Evolutionary conservation across 1,140 invertebrate species (phyloP), one percentile per base, ranked within the genome.

Genomic region (Galendromus occidentalis): DNA sequence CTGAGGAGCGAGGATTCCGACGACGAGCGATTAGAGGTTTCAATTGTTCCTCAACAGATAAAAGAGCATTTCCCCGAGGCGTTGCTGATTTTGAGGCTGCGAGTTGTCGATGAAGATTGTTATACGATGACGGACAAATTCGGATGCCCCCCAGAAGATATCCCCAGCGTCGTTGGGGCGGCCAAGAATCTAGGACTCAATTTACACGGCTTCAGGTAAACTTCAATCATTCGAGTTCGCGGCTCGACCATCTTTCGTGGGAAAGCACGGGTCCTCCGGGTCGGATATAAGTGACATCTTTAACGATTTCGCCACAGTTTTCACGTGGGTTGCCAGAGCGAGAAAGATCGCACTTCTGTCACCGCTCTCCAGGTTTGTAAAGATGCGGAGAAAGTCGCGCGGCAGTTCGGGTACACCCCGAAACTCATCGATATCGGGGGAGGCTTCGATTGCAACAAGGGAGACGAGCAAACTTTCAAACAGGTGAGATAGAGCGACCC

Each of bases 311-410:
- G 4, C 9, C 22, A 4, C 22, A 59, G 51, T 59, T 59, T 59
- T 22, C 51, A 59, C 51, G 51, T 59, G n/a, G 51, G 51, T 4
- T 59, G 51, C 33, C 51, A 59, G 51, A 59, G 9, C 25, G n/a
- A 59, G 25, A 22, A 25, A 14, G 14, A 14, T 4, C 17, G 25
- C 14, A 25, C 22, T 17, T 59, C n/a, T 9, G 25, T 17, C 4
- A 1, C 4, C 12, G 14, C 51, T 25, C 51, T 59, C 14, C 14
- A 33, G 14, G 4, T 59, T 25, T 59, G 51, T 25, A 59, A 59
- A 22, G 2, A 17, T 20, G 51, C 51, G 14, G 51, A 59, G 25
- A 25, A 59, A 18, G 20, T 29, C 25, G 51, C 51, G n/a, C 17
- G n/a, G 25, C 14, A 22, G 2, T 22, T 59, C 2, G 51, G 51